A percentile compares a stretch with the other conserved stretches of the same genome.
Conservation (phyloP, 2,113 vertebrate genomes). For the Syngnathoides biaculeatus region DNA sequence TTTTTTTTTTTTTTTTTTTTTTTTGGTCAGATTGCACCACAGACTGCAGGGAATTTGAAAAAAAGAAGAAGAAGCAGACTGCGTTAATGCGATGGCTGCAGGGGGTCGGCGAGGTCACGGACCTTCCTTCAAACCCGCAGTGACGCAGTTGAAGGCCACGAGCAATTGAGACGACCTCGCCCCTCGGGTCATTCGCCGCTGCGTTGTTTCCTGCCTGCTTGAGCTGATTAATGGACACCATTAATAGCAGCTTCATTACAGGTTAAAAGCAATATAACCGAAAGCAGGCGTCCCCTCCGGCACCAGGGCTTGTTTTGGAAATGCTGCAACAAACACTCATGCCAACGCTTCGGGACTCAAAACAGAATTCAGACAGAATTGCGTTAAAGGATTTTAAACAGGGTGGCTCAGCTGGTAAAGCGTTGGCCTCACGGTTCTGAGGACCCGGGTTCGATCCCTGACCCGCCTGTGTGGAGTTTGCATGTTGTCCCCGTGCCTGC, state of each 20-base stretch:
- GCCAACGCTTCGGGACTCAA: background rate
- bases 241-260: slow-evolving; percentile 53
- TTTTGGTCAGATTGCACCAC: slow-evolving; percentile 25
- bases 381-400: too few relatives aligned
- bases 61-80: slow-evolving; percentile 25
- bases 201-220: slow-evolving; percentile 7
- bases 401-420: too few relatives aligned
- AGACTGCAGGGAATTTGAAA: slow-evolving; percentile 10
- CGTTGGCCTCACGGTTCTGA: too few relatives aligned
- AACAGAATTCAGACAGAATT: background rate
- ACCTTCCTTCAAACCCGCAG: slow-evolving; percentile 8
- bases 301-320: slow-evolving; percentile 7
- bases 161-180: slow-evolving; percentile 5
- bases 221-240: slow-evolving; percentile 63
- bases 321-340: background rate
- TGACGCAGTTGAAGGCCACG: slow-evolving; percentile 22
- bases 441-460: too few relatives aligned
- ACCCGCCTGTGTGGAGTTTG: too few relatives aligned
- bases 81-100: slow-evolving; percentile 35
- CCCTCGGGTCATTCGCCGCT: slow-evolving; percentile 1
- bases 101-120: slow-evolving; percentile 21
- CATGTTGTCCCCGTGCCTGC: too few relatives aligned
- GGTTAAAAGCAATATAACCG: slow-evolving; percentile 46
- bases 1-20: too few relatives aligned
- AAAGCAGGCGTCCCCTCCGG: slow-evolving; percentile 20